Conservation (phyloP, 2,113 vertebrate genomes). For the Plestiodon gilberti region DNA sequence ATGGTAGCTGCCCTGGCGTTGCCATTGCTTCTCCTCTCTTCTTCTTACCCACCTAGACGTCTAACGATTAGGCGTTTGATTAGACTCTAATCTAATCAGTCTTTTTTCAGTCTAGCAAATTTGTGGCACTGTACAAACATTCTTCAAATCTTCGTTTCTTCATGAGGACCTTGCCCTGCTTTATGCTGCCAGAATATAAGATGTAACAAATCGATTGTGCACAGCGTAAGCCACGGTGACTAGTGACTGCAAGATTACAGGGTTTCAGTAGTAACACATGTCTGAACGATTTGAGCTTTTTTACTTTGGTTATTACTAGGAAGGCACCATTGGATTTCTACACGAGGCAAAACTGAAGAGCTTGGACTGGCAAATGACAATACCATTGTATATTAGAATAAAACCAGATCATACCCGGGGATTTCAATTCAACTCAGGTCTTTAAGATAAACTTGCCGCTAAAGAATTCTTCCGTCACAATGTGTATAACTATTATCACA, state of each 20-base stretch:
- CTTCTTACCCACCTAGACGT: slow-evolving; percentile 30
- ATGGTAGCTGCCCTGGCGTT: slow-evolving; percentile 59
- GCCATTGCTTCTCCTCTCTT: slow-evolving; percentile 10
- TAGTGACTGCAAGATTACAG: slow-evolving; percentile 30
- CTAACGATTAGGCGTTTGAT: no score
- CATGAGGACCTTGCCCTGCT: slow-evolving; percentile 48
- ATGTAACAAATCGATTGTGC: slow-evolving; percentile 61
- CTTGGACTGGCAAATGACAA: no score
- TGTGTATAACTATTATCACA: no score
- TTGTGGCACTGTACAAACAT: slow-evolving; percentile 6
- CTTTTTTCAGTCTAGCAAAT: slow-evolving; percentile 23
- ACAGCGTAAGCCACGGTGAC: slow-evolving; percentile 21
- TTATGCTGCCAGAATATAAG: slow-evolving; percentile 43
- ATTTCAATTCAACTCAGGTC: no score
- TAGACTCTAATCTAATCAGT: slow-evolving; percentile 33
- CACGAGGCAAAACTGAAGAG: slow-evolving; percentile 21
- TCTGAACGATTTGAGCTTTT: not conserved
- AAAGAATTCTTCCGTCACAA: no score
- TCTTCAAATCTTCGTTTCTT: slow-evolving; percentile 52
- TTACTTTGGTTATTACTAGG: slow-evolving; percentile 29
- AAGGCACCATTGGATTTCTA: not conserved
- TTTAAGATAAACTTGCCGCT: no score
- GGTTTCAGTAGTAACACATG: not conserved
- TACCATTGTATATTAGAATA: no score
- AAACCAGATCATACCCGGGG: no score